A percentile compares a stretch with the other conserved stretches of the same genome.
Conservation (phyloP, 2,888 invertebrate genomes). For the Conomelus anceps region DNA sequence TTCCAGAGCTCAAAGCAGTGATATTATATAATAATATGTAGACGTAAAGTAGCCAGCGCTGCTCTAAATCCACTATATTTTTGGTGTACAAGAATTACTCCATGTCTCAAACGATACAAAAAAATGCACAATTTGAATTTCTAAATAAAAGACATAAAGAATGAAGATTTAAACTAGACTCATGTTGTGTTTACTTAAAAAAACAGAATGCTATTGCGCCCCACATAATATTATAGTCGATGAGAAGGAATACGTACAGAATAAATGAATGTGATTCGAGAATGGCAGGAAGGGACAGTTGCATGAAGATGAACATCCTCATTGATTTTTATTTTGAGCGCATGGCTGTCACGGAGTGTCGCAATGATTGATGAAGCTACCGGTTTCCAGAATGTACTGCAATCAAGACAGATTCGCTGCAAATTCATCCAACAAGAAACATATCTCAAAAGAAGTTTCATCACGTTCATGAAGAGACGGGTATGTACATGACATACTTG, state of each 20-base stretch:
- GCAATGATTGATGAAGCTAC: neutral
- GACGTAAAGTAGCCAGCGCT: no score
- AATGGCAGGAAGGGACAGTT: neutral
- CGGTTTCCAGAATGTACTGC: neutral
- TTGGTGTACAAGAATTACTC: no score
- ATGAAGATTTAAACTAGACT: no score
- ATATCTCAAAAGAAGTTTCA: neutral
- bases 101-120: no score
- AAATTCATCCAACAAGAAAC: neutral
- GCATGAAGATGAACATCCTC: neutral
- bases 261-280: neutral
- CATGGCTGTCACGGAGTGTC: neutral
- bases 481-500: no score
- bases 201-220: neutral
- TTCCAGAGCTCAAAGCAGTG: no score
- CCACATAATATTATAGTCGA: neutral
- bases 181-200: neutral
- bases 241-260: neutral
- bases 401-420: neutral
- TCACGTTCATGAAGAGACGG: no score
- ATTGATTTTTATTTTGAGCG: neutral
- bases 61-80: no score
- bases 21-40: no score
- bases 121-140: neutral
- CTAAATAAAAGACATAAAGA: no score